These are phyloP conservation scores for Zaprionus africanus DNA, from an alignment of 1,140 invertebrate species.

Conservation along the genomic window DNA sequence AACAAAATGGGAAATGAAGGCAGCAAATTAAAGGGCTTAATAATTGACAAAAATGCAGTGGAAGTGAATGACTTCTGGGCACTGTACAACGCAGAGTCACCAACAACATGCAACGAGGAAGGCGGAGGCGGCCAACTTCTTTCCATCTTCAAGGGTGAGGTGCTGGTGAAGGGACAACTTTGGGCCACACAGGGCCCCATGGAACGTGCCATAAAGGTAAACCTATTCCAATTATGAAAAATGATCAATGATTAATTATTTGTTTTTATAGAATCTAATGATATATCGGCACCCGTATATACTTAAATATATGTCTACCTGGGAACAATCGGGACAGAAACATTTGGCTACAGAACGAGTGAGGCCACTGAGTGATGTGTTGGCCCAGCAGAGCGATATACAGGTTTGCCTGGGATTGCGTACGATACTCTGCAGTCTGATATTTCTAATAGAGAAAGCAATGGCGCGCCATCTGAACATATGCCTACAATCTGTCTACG, in stretches of 20 bases:
- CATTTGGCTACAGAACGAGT: slow-evolving; percentile 91
- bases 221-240: neutral
- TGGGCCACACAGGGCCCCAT: slow-evolving; percentile 88
- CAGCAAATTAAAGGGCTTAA: slow-evolving; percentile 89
- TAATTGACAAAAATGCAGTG: slow-evolving; percentile 90
- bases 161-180: slow-evolving; percentile 86
- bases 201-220: slow-evolving; percentile 90
- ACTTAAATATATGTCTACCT: slow-evolving; percentile 91
- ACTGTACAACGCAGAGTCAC: slow-evolving; percentile 88
- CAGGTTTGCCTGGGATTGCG: slow-evolving; percentile 92
- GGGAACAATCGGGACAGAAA: slow-evolving; percentile 90
- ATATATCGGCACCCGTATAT: slow-evolving; percentile 93
- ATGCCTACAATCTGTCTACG: slow-evolving; percentile 91
- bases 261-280: slow-evolving; percentile 89
- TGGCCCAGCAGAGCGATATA: slow-evolving; percentile 88
- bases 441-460: slow-evolving; percentile 92
- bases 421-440: slow-evolving; percentile 90
- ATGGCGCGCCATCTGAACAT: slow-evolving; percentile 92
- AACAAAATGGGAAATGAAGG: slow-evolving; percentile 90
- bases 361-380: slow-evolving; percentile 88
- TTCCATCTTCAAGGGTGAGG: slow-evolving; percentile 90
- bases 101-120: slow-evolving; percentile 85
- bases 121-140: slow-evolving; percentile 87
- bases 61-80: slow-evolving; percentile 92
- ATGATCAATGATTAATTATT: neutral